Evolutionary conservation across 2,113 vertebrate species (phyloP).

Genomic region (Xenus cinereus): DNA sequence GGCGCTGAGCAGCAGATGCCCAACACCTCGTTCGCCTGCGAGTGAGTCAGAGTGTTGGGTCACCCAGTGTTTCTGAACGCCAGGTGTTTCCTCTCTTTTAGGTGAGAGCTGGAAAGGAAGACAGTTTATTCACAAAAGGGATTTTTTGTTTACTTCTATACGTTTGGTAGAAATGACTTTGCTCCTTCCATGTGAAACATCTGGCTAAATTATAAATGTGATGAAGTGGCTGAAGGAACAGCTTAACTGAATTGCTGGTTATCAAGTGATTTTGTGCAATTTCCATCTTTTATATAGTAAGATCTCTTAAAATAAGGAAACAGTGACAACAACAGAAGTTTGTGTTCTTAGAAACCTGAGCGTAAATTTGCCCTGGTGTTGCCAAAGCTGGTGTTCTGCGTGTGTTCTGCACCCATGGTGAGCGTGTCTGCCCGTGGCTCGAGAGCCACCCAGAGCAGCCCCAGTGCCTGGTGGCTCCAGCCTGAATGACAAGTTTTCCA

Average conservation of each 20-base stretch:
- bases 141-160: background rate
- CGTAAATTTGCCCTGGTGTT: background rate
- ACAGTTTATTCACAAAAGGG: background rate
- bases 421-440: fast-evolving
- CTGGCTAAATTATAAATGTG: background rate
- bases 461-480: background rate
- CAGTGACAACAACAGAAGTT: background rate
- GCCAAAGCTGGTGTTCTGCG: background rate
- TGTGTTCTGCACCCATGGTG: fast-evolving
- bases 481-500: background rate
- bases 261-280: background rate
- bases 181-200: background rate
- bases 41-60: background rate
- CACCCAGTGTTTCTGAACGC: background rate
- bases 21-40: fast-evolving
- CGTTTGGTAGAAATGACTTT: background rate
- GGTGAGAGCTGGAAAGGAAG: background rate
- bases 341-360: background rate
- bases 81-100: background rate
- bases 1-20: background rate
- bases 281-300: background rate
- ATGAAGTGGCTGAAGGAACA: background rate
- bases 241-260: background rate
- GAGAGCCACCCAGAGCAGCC: background rate
- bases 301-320: background rate